A percentile compares a stretch with the other conserved stretches of the same genome.
Conservation (phyloP, 2,888 invertebrate genomes). For the Ligdia adustata region DNA sequence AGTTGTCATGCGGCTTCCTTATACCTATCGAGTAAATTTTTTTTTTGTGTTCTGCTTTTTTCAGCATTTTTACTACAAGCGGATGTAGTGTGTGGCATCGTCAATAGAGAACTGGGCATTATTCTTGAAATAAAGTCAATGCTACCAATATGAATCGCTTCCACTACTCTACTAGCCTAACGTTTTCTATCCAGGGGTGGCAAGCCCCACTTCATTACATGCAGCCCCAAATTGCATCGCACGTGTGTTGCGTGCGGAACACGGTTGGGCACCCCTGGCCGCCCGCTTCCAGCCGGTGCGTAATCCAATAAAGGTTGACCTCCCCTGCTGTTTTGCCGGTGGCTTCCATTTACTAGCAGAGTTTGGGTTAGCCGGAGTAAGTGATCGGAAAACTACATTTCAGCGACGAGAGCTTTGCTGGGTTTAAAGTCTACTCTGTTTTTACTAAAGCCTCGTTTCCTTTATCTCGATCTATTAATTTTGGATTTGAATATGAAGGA, state of each 20-base stretch:
- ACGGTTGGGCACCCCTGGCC: constrained; percentile 67
- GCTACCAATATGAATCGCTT: too few relatives aligned
- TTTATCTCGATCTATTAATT: too few relatives aligned
- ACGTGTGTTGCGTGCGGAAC: constrained; percentile 73
- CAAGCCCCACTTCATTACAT: constrained; percentile 75
- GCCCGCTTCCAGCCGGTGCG: constrained; percentile 55
- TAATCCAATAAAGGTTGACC: constrained; percentile 57
- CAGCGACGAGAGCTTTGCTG: neutral
- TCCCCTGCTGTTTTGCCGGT: constrained; percentile 46
- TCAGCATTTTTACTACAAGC: too few relatives aligned
- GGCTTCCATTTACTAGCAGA: constrained; percentile 15
- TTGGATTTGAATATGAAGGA: too few relatives aligned
- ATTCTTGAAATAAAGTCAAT: too few relatives aligned
- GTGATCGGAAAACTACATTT: constrained; percentile 3
- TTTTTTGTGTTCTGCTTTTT: too few relatives aligned
- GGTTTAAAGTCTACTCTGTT: neutral
- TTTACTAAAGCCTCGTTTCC: too few relatives aligned
- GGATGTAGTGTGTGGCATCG: too few relatives aligned
- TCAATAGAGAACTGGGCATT: too few relatives aligned
- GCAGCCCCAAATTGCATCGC: constrained; percentile 66
- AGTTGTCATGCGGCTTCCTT: too few relatives aligned
- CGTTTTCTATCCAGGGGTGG: constrained; percentile 53
- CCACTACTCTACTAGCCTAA: constrained; percentile 30
- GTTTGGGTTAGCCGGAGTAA: constrained; percentile 24
- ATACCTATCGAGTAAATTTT: too few relatives aligned